These are phyloP conservation scores for Diploptera punctata DNA, from an alignment of 2,888 invertebrate genomes.

Conservation along the genomic window DNA sequence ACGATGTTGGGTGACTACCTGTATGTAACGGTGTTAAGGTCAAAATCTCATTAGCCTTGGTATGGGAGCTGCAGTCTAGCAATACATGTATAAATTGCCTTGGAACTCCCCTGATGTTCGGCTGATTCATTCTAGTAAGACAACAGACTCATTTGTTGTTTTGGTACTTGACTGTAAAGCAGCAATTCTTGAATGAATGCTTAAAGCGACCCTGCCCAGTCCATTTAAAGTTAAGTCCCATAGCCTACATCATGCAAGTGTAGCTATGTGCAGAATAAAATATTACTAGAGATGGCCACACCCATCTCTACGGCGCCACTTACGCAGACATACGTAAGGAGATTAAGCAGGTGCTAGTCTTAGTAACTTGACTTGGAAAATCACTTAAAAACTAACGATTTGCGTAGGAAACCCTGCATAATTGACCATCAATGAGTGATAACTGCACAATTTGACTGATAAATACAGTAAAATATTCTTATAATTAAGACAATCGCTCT, in stretches of 20 bases:
- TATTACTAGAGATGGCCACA: slow-evolving; percentile 21
- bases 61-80: no score
- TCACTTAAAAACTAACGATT: background rate
- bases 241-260: slow-evolving; percentile 7
- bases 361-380: background rate
- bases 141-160: slow-evolving; percentile 4
- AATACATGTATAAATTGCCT: no score
- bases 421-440: background rate
- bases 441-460: background rate
- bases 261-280: slow-evolving; percentile 22
- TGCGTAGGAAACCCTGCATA: background rate
- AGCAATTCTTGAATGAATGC: slow-evolving; percentile 25
- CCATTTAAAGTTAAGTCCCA: slow-evolving; percentile 16
- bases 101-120: no score
- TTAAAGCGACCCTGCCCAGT: slow-evolving; percentile 19
- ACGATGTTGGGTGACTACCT: background rate
- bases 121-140: background rate
- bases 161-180: slow-evolving; percentile 14
- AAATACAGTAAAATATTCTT: background rate
- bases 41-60: slow-evolving; percentile 13
- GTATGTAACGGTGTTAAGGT: slow-evolving; percentile 20
- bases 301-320: slow-evolving; percentile 23
- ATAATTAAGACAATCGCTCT: background rate
- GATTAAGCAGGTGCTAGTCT: background rate
- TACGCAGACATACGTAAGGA: background rate